phyloP scores from a whole-genome alignment of 2,113 vertebrate species.

The Dicaeum eximium region DNA sequence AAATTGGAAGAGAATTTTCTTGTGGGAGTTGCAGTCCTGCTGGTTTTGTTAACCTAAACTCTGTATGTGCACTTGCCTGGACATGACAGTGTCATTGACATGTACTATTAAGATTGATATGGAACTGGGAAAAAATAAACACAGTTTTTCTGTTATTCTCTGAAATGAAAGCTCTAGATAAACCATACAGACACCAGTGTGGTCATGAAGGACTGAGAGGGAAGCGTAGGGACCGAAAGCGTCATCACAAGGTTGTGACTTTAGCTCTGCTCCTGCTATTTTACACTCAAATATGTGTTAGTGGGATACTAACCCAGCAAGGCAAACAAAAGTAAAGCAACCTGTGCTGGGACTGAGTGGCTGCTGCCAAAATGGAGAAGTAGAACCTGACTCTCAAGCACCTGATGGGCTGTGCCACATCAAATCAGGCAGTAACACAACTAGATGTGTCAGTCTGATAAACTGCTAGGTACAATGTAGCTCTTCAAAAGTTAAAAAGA shows the following conservation, averaged over 20 bases:
- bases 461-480: background rate
- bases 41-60: background rate
- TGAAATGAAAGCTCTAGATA: background rate
- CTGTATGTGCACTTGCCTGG: background rate
- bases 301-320: background rate
- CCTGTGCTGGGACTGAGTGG: background rate
- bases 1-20: background rate
- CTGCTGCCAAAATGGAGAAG: background rate
- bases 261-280: background rate
- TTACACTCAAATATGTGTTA: background rate
- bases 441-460: background rate
- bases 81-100: background rate
- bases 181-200: background rate
- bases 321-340: background rate
- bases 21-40: background rate
- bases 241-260: background rate
- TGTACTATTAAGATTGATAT: background rate
- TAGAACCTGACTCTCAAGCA: background rate
- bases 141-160: background rate
- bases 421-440: background rate
- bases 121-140: background rate
- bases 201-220: background rate
- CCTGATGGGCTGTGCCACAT: background rate
- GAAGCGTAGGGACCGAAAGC: rapidly evolving
- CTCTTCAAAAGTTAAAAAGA: background rate